Evolutionary conservation across 2,113 vertebrate species (phyloP).

Genomic region (Vicugna pacos): DNA sequence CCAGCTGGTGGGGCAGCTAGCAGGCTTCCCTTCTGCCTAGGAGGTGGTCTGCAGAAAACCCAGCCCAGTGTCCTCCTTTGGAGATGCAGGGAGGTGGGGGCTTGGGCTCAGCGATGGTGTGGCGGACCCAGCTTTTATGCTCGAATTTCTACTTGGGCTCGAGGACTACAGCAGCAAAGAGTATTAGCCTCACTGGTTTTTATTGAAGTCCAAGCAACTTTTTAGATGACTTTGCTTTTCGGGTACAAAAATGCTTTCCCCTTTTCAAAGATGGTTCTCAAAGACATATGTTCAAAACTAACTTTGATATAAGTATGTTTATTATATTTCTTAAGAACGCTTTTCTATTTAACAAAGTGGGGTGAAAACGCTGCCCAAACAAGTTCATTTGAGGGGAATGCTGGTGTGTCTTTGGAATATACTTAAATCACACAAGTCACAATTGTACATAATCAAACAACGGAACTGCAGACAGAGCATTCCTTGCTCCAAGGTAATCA

Average conservation of each 20-base stretch:
- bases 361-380: background rate
- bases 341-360: background rate
- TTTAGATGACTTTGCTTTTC: background rate
- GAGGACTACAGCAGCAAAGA: background rate
- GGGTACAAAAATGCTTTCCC: background rate
- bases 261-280: too few species aligned
- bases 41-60: rapidly evolving
- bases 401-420: background rate
- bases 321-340: background rate
- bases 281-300: background rate
- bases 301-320: background rate
- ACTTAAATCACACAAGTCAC: background rate
- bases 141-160: background rate
- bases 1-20: background rate
- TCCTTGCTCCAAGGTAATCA: background rate
- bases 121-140: background rate
- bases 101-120: background rate
- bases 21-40: background rate
- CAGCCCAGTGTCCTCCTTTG: background rate
- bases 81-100: background rate
- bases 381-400: background rate
- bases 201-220: background rate
- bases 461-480: background rate
- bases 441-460: background rate
- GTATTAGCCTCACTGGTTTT: background rate